Conservation (phyloP, 2,888 invertebrate species). For the Synergus laeviventris region DNA sequence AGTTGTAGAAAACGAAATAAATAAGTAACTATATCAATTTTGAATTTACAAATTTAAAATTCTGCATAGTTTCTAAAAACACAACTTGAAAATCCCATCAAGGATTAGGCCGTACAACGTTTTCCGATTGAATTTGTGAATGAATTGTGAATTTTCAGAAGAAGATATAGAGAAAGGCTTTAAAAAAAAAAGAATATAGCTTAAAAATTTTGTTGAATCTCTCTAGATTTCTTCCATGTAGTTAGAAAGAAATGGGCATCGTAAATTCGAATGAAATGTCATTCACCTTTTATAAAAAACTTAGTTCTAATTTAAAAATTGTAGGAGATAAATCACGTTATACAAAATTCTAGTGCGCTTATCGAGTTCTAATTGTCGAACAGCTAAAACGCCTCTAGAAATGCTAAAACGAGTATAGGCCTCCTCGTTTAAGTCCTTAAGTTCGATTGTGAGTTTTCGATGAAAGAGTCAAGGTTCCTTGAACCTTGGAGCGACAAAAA, state of each 20-base stretch:
- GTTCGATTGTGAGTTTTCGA: conserved; percentile 35
- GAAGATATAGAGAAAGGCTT: neutral
- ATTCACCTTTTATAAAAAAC: conserved; percentile 30
- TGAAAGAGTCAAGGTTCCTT: conserved; percentile 14
- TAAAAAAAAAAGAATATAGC: neutral
- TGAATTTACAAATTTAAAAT: neutral
- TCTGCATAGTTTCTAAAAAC: neutral
- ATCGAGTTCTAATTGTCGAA: conserved; percentile 7
- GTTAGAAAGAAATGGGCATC: conserved; percentile 1
- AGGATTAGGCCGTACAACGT: conserved; percentile 39
- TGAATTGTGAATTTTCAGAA: neutral
- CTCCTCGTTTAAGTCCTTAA: conserved; percentile 23
- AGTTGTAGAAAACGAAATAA: neutral
- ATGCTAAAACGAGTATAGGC: conserved; percentile 34
- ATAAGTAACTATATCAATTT: neutral
- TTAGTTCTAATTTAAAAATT: conserved; percentile 36
- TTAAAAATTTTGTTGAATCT: neutral
- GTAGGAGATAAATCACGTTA: conserved; percentile 36
- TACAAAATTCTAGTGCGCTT: conserved; percentile 38
- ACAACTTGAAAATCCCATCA: neutral
- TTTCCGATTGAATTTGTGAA: conserved; percentile 5
- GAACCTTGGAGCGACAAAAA: neutral
- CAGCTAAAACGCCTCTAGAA: conserved; percentile 31
- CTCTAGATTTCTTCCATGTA: neutral
- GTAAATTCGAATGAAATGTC: conserved; percentile 3